Conservation (phyloP, 2,113 vertebrate genomes). For the Protomyctophum bolini region DNA sequence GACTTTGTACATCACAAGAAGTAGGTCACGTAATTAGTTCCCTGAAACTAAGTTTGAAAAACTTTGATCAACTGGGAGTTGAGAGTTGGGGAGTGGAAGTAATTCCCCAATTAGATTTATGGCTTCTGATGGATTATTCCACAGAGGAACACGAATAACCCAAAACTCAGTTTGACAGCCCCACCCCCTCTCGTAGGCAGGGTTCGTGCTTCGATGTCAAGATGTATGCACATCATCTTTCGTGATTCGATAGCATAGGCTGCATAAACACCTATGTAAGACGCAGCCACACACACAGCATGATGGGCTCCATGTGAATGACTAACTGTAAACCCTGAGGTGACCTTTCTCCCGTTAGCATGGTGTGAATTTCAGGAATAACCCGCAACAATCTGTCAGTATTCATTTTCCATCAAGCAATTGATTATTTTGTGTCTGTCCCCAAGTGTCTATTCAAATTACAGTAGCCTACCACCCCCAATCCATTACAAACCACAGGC, state of each 20-base stretch:
- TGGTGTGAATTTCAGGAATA: slow-evolving; percentile 42
- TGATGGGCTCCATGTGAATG: neutral
- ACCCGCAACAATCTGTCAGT: slow-evolving; percentile 23
- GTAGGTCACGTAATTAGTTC: neutral
- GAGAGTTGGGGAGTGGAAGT: neutral
- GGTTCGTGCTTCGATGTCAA: slow-evolving; percentile 2
- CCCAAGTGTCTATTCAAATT: slow-evolving; percentile 48
- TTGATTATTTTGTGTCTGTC: slow-evolving; percentile 41
- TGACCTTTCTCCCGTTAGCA: slow-evolving; percentile 35
- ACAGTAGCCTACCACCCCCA: slow-evolving; percentile 20
- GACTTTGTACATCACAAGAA: slow-evolving; percentile 1
- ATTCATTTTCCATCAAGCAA: slow-evolving; percentile 46
- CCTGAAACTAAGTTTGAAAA: neutral
- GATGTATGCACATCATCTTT: neutral
- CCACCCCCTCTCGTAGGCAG: too few relatives aligned
- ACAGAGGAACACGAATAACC: neutral
- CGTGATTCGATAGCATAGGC: slow-evolving; percentile 8
- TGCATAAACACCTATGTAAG: neutral
- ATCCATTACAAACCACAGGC: slow-evolving; percentile 27
- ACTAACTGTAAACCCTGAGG: neutral
- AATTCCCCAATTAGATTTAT: neutral
- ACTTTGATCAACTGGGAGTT: neutral
- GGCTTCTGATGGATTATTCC: neutral
- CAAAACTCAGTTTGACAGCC: neutral
- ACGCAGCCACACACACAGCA: neutral